Evolutionary conservation across 2,113 vertebrate genomes (phyloP), one percentile per base, ranked within the genome.

Genomic region (Sciurus niger): DNA sequence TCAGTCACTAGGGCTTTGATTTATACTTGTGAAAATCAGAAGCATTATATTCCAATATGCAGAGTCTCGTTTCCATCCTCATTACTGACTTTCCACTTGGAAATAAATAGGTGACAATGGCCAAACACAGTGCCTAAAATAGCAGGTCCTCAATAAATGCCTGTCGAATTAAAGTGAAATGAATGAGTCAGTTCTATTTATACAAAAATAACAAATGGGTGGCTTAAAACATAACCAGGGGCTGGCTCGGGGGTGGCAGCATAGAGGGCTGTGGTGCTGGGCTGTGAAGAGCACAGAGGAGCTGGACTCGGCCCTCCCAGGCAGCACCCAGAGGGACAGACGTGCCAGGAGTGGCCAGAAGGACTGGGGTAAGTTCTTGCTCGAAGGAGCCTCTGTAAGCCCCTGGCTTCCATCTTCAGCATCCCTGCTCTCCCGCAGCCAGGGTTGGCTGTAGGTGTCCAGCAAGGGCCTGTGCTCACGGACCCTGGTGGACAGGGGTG

Each of bases 401-500:
- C 28, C 55, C 34, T 7, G 16, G 60, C 16, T 10, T 34, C 30
- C 51, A 6, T 28, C 4, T 7, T 1, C 0, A 14, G 63, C 5
- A 0, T 16, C 1, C 46, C 82, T 22, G 8, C 63, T 4, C 43
- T 46, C 13, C 77, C 28, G 6, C 0, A 7, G 43, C 63, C 32
- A 20, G 4, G 6, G n/a, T 12, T 12, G 58, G 8, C 40, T 11
- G 3, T 37, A 8, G 55, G 55, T 5, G 3, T 67, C 51, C 18
- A 4, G 18, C 17, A 0, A 32, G n/a, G 22, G 24, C 48, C 74
- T 55, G 22, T 18, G 55, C 51, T 28, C 30, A 0, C 0, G 7
- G 16, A 1, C 37, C 55, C 48, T 1, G 25, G 55, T 0, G 3
- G 25, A 55, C 2, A 1, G 14, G 24, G 8, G 34, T 2, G 28